Conservation (phyloP, 2,888 invertebrate species). For the Limenitis camilla region DNA sequence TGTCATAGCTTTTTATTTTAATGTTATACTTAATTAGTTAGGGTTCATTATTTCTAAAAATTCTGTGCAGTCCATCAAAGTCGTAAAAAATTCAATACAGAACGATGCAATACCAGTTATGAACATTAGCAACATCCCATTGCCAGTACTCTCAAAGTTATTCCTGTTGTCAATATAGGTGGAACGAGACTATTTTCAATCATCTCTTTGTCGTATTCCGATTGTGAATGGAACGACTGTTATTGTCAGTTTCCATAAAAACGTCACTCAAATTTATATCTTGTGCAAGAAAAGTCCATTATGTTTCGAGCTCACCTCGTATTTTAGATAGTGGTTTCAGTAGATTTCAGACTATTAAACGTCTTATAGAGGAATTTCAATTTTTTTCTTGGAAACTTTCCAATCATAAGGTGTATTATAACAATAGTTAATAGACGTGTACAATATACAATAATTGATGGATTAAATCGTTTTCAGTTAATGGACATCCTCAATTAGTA, state of each 20-base stretch:
- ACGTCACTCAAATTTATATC: slow-evolving; percentile 13
- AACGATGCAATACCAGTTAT: neutral
- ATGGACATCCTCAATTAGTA: too few relatives aligned
- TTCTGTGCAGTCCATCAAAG: neutral
- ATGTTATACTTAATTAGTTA: too few relatives aligned
- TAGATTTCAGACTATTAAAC: too few relatives aligned
- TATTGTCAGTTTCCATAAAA: slow-evolving; percentile 19
- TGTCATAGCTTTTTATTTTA: too few relatives aligned
- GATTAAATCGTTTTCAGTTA: too few relatives aligned
- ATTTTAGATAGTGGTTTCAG: neutral
- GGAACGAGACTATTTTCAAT: slow-evolving; percentile 16
- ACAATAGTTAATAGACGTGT: too few relatives aligned
- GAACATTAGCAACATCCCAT: slow-evolving; percentile 6
- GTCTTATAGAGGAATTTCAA: too few relatives aligned
- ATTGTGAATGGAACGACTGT: slow-evolving; percentile 16
- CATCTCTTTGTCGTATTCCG: slow-evolving; percentile 17
- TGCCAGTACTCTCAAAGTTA: slow-evolving; percentile 9
- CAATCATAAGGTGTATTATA: too few relatives aligned
- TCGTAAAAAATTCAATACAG: neutral
- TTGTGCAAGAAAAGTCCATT: slow-evolving; percentile 4
- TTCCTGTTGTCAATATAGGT: slow-evolving; percentile 10
- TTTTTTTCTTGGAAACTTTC: too few relatives aligned
- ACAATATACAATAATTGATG: too few relatives aligned
- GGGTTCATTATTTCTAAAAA: too few relatives aligned
- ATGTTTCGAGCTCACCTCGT: neutral